Conservation (phyloP, 2,113 vertebrate species). For the Podarcis raffonei region DNA sequence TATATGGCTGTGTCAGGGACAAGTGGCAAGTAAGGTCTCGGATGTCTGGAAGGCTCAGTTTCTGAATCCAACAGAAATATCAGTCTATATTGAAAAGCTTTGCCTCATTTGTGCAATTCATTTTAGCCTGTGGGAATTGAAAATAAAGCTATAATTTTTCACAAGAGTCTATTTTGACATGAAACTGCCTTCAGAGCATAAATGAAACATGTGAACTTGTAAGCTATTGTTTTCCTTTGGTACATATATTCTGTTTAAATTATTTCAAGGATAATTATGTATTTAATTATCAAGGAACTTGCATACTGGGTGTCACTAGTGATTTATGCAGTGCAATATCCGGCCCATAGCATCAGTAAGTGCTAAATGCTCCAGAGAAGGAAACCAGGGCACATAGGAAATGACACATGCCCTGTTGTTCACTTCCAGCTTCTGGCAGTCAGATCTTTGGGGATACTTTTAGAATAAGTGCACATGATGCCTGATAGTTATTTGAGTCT, state of each 20-base stretch:
- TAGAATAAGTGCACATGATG: not conserved
- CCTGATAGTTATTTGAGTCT: not conserved
- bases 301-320: not conserved
- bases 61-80: constrained; percentile 5
- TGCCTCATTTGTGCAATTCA: constrained; percentile 19
- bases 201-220: constrained; percentile 8
- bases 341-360: constrained; percentile 6
- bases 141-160: constrained; percentile 28
- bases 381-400: not conserved
- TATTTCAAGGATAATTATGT: not conserved
- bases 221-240: not conserved
- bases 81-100: not conserved
- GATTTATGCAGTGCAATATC: constrained; percentile 15
- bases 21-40: not conserved
- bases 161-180: constrained; percentile 43
- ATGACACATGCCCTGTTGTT: constrained; percentile 15
- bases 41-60: not conserved
- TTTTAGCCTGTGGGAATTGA: constrained; percentile 15
- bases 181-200: constrained; percentile 21
- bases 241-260: not conserved
- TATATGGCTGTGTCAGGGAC: not conserved
- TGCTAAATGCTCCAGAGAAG: not conserved
- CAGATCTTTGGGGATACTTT: not conserved
- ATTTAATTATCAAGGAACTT: not conserved
- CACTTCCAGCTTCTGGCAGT: constrained; percentile 4